phyloP scores from a whole-genome alignment of 2,888 invertebrate genomes.

The Agapostemon virescens region DNA sequence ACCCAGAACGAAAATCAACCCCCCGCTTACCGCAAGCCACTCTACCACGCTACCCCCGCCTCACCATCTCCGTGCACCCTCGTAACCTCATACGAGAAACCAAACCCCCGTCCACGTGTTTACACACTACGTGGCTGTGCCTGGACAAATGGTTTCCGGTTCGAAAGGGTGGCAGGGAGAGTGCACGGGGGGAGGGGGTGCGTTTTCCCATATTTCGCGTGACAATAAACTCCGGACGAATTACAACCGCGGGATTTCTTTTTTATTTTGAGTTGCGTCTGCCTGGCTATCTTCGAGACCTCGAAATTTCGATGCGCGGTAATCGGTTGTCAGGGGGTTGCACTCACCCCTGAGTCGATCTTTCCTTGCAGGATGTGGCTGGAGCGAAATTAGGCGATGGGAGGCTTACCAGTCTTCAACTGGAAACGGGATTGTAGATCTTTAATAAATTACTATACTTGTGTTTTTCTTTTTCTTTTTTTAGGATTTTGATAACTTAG shows the following conservation, averaged over 20 bases:
- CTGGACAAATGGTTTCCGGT: conserved; percentile 68
- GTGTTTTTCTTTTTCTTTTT: too few species aligned
- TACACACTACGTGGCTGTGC: conserved; percentile 65
- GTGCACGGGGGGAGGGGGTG: background rate
- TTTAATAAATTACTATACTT: too few species aligned
- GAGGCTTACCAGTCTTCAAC: too few species aligned
- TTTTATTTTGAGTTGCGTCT: too few species aligned
- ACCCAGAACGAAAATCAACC: conserved; percentile 75
- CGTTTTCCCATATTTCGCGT: conserved; percentile 41
- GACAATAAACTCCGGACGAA: conserved; percentile 59
- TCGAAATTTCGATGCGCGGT: too few species aligned
- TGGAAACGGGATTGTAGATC: too few species aligned
- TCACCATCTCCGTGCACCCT: conserved; percentile 57
- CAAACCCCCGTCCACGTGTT: conserved; percentile 62
- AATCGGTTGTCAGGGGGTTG: too few species aligned
- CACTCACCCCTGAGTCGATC: too few species aligned
- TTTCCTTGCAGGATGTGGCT: too few species aligned
- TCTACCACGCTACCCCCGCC: conserved; percentile 18
- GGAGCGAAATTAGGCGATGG: too few species aligned
- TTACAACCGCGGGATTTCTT: conserved; percentile 32
- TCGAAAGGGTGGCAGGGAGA: background rate
- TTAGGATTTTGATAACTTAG: too few species aligned
- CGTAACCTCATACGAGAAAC: conserved; percentile 61
- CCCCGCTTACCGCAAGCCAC: conserved; percentile 36
- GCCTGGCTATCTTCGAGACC: background rate